Base-by-base conservation (phyloP, 2,113 vertebrate species). In the Pterocles gutturalis region DNA sequence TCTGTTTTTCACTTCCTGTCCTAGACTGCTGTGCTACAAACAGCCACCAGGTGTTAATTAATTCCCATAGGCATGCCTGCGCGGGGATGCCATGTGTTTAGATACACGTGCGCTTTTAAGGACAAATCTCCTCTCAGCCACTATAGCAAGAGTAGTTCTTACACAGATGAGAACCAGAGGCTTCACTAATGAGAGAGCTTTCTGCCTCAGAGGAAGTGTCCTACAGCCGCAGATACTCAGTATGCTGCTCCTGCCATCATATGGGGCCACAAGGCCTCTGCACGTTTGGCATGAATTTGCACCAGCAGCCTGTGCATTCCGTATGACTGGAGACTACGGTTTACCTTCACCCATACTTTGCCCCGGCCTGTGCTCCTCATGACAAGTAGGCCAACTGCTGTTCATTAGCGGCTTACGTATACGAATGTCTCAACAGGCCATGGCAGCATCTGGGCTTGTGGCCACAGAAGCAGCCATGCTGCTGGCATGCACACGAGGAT, bases 41-140 rank as follows among this genome's bases (percentile, higher is more conserved):
- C 95, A 96, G 95, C 71, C 88, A 46, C 62, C 90, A 96, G 88
- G 88, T 95, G 90, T 64, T 90, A 93, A 95, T 93, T 84, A 92
- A 88, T 58, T 90, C 67, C 87, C 75, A 86, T 46, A 51, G 53
- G 69, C 9, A 4, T 43, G 46, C 0, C 1, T 41, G 49, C 13
- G 46, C 7, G 53, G n/a, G 81, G 76, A 84, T 60, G 76, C 73
- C n/a, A 46, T 77, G 79, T 75, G 67, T 76, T 84, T 45, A 61
- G 73, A 62, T 33, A 64, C 38, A 29, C 9, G 16, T 53, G n/a
- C 0, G 0, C 26, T 86, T 83, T 61, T 61, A 26, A 5, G 10
- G 53, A 51, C 76, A 65, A 29, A 72, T 29, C n/a, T 79, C 46
- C 79, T 17, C 80, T 71, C 60, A 36, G 75, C 57, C 62, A 36